Evolutionary conservation across 2,797 vertebrate species (phyloP).

Genomic region (Mycteria americana): DNA sequence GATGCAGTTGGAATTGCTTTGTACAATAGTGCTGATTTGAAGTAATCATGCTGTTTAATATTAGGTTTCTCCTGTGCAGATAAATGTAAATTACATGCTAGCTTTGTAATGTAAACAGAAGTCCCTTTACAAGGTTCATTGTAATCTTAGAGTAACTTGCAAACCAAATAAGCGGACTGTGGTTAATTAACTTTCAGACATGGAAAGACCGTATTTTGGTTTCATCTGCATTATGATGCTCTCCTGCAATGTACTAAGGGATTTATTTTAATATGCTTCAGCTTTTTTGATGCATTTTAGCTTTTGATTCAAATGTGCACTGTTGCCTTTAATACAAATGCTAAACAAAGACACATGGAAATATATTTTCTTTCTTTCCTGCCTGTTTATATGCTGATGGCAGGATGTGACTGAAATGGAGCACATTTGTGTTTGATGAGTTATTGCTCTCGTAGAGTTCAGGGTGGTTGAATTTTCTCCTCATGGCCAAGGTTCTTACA

Average conservation of each 20-base stretch:
- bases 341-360: not conserved
- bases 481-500: not conserved
- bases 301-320: not conserved
- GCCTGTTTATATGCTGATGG: not conserved
- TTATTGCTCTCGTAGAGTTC: not conserved
- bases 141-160: not conserved
- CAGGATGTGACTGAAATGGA: not conserved
- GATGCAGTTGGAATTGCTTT: not conserved
- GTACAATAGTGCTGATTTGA: not conserved
- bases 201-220: not conserved
- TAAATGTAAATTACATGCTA: conserved; percentile 1
- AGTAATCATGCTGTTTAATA: not conserved
- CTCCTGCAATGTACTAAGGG: not conserved
- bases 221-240: not conserved
- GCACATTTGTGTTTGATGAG: not conserved
- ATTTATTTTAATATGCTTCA: not conserved
- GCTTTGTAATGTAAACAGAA: not conserved
- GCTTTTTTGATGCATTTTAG: not conserved
- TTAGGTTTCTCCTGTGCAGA: not conserved
- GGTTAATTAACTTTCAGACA: not conserved
- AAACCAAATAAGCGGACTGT: not conserved
- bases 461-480: not conserved
- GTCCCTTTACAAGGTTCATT: not conserved
- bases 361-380: not conserved
- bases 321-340: not conserved